Percentiles rank a stretch among this genome's conserved stretches.
Conservation (phyloP, 2,797 vertebrate species). For the Monodelphis domestica region DNA sequence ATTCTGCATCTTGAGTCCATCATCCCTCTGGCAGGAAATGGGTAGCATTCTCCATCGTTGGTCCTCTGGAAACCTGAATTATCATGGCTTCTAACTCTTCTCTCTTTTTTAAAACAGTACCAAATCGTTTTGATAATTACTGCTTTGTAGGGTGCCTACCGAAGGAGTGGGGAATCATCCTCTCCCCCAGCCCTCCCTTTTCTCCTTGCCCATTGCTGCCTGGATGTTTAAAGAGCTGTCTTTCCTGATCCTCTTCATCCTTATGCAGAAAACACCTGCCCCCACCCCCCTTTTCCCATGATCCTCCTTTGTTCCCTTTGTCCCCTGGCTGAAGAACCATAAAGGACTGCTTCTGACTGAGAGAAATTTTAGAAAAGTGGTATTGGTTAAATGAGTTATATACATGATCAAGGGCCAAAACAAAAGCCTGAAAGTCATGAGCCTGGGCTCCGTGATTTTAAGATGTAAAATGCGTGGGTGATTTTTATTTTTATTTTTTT, state of each 20-base stretch:
- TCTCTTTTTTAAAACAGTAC: too few species aligned
- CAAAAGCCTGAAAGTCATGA: conserved; percentile 34
- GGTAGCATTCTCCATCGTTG: not conserved
- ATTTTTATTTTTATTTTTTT: too few species aligned
- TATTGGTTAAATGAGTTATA: not conserved
- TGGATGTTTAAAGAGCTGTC: conserved; percentile 55
- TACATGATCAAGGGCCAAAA: not conserved
- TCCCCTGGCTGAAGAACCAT: not conserved
- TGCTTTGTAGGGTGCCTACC: not conserved
- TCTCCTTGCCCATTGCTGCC: not conserved
- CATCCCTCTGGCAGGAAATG: not conserved
- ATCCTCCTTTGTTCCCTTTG: conserved; percentile 14
- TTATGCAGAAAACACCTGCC: conserved; percentile 44
- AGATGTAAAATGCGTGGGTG: not conserved
- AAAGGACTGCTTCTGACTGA: not conserved
- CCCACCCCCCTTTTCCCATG: not conserved
- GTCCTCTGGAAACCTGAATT: not conserved
- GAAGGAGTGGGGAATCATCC: not conserved
- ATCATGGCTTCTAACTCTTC: not conserved
- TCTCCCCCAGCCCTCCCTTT: not conserved
- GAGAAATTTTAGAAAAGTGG: not conserved
- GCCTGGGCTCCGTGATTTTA: not conserved
- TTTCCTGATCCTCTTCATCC: not conserved
- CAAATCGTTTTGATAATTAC: not conserved
- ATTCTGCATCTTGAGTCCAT: not conserved